Evolutionary conservation across 2,113 vertebrate genomes (phyloP), one percentile per base, ranked within the genome.

Genomic region (Pelmatolapia mariae): DNA sequence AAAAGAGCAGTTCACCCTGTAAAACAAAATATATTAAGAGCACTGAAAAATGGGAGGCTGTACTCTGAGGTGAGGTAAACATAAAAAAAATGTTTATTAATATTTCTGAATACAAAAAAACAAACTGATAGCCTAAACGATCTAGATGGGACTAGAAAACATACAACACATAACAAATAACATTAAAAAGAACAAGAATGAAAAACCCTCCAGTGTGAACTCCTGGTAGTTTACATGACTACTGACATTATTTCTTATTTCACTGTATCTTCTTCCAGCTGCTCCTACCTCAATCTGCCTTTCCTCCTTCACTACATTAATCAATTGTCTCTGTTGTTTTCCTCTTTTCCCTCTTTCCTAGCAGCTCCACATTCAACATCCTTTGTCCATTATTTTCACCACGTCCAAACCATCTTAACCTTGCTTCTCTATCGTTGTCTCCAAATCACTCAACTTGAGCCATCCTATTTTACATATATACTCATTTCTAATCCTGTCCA

Each of bases 1-100:
- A 97, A 99, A 99, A 29, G 98, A 99, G 89, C 98, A 99, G 95
- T 99, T 99, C 95, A 99, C 98, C 94, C 98, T 99, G 83, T 15
- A 22, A 22, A 33, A 83, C 93, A 43, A 68, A 94, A 88, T 18
- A 96, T 22, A 80, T 16, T 15, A 43, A 22, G 29, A 38, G 87
- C 82, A 88, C 95, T 89, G 89, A 73, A 26, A 26, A 76, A 19
- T 43, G 38, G 12, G 2, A 82, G 15, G 33, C 31, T 31, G 38
- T 43, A 5, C 38, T 16, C 13, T 71, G 5, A 22, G 24, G 45
- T 29, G 2, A 10, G 4, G 12, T 18, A 11, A 31, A 61, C 8
- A 57, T 26, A 33, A 66, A 26, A 7, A 61, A 18, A 54, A 52
- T 26, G 18, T 13, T 68, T 85, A 16, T n/a, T 18, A 6, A n/a